Percentiles rank a stretch among this genome's conserved stretches.
Evolutionary conservation across 2,888 invertebrate species (phyloP).

Genomic region (Dromius quadrimaculatus): DNA sequence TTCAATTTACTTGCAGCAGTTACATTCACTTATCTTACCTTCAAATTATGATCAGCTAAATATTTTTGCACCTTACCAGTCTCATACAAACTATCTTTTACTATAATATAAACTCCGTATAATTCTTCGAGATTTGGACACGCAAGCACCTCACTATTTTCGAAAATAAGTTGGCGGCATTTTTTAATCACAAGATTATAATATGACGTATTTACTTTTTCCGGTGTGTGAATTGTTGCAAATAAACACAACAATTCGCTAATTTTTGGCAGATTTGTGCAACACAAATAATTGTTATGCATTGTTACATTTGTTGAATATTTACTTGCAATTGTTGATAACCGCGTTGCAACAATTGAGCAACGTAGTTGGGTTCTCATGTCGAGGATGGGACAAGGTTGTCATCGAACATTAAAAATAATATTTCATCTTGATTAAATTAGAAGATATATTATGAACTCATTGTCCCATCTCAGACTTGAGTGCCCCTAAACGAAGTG

Average conservation of each 20-base stretch:
- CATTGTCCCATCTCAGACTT: too few species aligned
- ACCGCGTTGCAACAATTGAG: slow-evolving; percentile 17
- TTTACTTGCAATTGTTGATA: background rate
- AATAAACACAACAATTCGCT: slow-evolving; percentile 41
- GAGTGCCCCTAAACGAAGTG: too few species aligned
- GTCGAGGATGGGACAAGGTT: too few species aligned
- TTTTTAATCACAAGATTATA: slow-evolving; percentile 47
- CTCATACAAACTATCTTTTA: slow-evolving; percentile 42
- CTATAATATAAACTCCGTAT: slow-evolving; percentile 39
- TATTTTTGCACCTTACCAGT: slow-evolving; percentile 20
- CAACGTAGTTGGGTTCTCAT: too few species aligned
- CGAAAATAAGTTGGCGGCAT: slow-evolving; percentile 49
- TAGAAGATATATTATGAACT: too few species aligned
- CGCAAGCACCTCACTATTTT: slow-evolving; percentile 46
- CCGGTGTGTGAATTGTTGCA: slow-evolving; percentile 37
- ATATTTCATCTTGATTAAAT: too few species aligned
- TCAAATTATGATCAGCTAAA: slow-evolving; percentile 41
- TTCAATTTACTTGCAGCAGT: too few species aligned
- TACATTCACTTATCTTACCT: slow-evolving; percentile 23
- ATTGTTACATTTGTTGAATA: slow-evolving; percentile 21
- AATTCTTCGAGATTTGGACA: slow-evolving; percentile 27
- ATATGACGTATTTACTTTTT: slow-evolving; percentile 36
- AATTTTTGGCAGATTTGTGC: slow-evolving; percentile 38
- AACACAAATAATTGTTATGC: slow-evolving; percentile 35
- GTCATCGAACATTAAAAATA: too few species aligned